These are phyloP conservation scores for Helicoverpa zea DNA, from an alignment of 1,140 invertebrate genomes.

Conservation along the genomic window DNA sequence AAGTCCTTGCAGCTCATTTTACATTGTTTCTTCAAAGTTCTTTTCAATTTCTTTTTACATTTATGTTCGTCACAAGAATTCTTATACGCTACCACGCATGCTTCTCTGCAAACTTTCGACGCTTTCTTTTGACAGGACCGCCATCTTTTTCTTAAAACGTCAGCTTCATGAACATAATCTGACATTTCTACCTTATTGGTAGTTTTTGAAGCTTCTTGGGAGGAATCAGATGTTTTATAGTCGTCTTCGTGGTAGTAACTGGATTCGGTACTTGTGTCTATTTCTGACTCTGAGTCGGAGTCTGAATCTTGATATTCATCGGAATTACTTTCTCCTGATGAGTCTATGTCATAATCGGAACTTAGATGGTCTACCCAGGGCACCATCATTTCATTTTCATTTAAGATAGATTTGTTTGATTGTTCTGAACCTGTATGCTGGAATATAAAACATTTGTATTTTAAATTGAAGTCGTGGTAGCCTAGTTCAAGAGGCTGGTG, in stretches of 20 bases:
- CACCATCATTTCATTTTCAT: neutral
- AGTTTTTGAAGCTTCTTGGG: neutral
- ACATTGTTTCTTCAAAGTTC: constrained; percentile 58
- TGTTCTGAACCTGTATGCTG: neutral
- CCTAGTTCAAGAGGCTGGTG: no score
- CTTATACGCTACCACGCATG: constrained; percentile 59
- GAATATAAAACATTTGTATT: no score
- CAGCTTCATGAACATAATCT: no score
- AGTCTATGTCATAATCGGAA: neutral
- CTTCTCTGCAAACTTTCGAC: constrained; percentile 60
- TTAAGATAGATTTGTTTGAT: neutral
- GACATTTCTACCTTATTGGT: neutral
- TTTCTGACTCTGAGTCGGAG: neutral
- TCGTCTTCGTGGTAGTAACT: constrained; percentile 13
- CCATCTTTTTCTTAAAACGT: neutral
- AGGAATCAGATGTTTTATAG: neutral
- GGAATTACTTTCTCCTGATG: neutral
- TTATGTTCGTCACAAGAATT: constrained; percentile 54
- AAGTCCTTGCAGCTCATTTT: constrained; percentile 60
- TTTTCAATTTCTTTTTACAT: constrained; percentile 62
- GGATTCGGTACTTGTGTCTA: neutral
- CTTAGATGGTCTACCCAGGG: neutral
- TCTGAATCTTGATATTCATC: neutral
- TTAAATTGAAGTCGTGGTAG: no score
- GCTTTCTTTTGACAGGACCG: constrained; percentile 39